Percentiles rank a stretch among this genome's conserved stretches.
Evolutionary conservation across 2,113 vertebrate genomes (phyloP).

Genomic region (Apteryx owenii): DNA sequence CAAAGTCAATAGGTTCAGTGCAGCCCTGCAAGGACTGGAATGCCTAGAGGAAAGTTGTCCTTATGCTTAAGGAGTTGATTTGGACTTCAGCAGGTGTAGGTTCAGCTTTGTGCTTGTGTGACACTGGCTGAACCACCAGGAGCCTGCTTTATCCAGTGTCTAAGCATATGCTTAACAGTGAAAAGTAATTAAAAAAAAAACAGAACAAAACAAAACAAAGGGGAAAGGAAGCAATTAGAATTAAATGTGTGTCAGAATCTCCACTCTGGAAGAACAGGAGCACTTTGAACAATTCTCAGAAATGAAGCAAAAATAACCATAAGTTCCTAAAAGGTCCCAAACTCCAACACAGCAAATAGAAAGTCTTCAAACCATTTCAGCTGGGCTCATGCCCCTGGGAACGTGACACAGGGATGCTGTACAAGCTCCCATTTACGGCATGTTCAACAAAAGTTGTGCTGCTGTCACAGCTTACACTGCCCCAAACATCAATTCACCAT

Average conservation of each 20-base stretch:
- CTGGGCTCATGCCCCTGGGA: not conserved
- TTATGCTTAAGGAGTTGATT: not conserved
- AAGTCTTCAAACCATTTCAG: not conserved
- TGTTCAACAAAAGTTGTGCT: not conserved
- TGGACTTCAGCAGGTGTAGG: conserved; percentile 26
- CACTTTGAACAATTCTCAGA: not conserved
- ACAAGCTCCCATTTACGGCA: not conserved
- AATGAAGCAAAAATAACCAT: not conserved
- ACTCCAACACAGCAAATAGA: not conserved
- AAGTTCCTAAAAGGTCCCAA: not conserved
- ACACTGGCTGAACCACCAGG: not conserved
- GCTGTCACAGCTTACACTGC: not conserved
- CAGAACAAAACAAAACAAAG: not conserved
- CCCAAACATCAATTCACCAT: not conserved
- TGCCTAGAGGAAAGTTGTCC: conserved; percentile 3
- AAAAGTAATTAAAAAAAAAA: not conserved
- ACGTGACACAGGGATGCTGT: not conserved
- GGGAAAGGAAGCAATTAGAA: not conserved
- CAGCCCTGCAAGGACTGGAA: not conserved
- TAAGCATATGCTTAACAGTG: not conserved
- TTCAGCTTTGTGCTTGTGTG: conserved; percentile 9
- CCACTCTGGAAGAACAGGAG: not conserved
- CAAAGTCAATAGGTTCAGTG: not conserved
- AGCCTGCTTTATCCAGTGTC: not conserved
- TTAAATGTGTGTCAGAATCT: not conserved